phyloP scores from a whole-genome alignment of 2,113 vertebrate genomes.

The Mobula birostris region DNA sequence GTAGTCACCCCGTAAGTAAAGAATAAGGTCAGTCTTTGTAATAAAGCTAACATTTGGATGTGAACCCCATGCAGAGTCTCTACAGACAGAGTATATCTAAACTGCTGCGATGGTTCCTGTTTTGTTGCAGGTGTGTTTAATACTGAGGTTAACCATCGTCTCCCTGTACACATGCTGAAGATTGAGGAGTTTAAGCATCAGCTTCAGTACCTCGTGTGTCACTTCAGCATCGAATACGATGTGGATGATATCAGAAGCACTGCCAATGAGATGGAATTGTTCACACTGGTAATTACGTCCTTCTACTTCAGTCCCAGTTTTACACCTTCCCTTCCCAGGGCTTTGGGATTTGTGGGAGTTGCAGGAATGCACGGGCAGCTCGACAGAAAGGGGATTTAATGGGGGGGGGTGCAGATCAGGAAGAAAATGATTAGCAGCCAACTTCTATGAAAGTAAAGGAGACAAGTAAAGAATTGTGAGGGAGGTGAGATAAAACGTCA shows the following conservation, averaged over 20 bases:
- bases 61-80: no score
- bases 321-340: neutral
- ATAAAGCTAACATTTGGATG: no score
- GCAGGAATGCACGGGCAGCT: neutral
- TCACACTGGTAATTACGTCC: conserved; percentile 49
- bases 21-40: no score
- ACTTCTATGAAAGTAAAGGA: neutral
- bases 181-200: conserved; percentile 52
- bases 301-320: neutral
- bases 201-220: conserved; percentile 53
- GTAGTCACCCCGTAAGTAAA: no score
- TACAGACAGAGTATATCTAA: neutral
- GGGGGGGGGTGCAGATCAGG: neutral
- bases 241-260: conserved; percentile 48
- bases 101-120: conserved; percentile 2
- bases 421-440: neutral
- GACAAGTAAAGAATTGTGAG: no score
- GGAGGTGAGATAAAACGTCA: neutral
- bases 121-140: neutral
- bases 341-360: neutral
- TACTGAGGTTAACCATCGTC: neutral
- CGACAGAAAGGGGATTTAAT: neutral
- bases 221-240: conserved; percentile 51
- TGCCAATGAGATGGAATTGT: conserved; percentile 57
- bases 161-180: conserved; percentile 48